Percentiles rank a stretch among this genome's conserved stretches.
phyloP scores from a whole-genome alignment of 2,888 invertebrate genomes.

The Chelonus formosanus region DNA sequence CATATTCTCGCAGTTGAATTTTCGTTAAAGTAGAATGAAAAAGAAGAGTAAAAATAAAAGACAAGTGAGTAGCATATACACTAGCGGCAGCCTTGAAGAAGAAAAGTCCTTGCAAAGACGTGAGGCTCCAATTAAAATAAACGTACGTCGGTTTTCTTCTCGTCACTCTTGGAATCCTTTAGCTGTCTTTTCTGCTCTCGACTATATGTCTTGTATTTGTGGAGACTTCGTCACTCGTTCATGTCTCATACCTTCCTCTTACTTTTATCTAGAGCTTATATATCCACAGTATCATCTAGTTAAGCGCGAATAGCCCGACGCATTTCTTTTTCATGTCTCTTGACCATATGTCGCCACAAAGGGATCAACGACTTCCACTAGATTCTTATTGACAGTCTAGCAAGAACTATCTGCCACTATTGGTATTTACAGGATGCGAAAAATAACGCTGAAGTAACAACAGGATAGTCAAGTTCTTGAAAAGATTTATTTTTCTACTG shows the following conservation, averaged over 20 bases:
- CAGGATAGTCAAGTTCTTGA: background rate
- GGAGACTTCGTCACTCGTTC: constrained; percentile 37
- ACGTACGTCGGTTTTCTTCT: constrained; percentile 43
- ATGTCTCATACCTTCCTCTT: constrained; percentile 18
- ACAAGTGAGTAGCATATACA: constrained; percentile 32
- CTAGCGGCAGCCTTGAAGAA: constrained; percentile 32
- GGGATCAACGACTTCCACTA: constrained; percentile 31
- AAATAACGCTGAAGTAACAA: background rate
- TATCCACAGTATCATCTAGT: constrained; percentile 34
- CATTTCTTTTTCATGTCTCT: constrained; percentile 24
- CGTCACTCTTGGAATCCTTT: constrained; percentile 28
- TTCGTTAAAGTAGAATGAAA: constrained; percentile 7
- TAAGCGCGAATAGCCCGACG: constrained; percentile 39
- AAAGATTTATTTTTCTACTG: constrained; percentile 16
- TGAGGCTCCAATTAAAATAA: constrained; percentile 45
- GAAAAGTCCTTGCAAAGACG: constrained; percentile 34
- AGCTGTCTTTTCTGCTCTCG: constrained; percentile 6
- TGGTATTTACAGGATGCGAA: background rate
- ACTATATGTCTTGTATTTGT: constrained; percentile 10
- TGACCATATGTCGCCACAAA: constrained; percentile 33
- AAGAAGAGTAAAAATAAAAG: constrained; percentile 25
- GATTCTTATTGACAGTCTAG: constrained; percentile 16
- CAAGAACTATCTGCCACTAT: constrained; percentile 24
- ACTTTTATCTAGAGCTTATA: constrained; percentile 14
- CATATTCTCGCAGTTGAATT: constrained; percentile 7